Conservation (phyloP, 1,140 invertebrate species). For the Caerostris extrusa region DNA sequence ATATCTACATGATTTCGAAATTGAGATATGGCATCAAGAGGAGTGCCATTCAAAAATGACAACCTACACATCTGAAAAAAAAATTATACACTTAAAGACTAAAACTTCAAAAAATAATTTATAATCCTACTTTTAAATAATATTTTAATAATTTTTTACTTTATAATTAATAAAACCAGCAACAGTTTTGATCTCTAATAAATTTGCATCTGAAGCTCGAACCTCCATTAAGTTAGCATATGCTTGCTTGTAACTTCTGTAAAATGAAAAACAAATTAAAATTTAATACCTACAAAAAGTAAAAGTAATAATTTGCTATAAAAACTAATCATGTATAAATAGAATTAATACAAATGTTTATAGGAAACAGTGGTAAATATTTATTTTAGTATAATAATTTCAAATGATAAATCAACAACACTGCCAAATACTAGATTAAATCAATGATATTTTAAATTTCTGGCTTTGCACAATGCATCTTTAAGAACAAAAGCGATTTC, state of each 20-base stretch:
- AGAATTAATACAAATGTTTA: not conserved
- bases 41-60: conserved; percentile 92
- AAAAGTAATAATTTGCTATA: not conserved
- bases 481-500: too few species aligned
- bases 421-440: too few species aligned
- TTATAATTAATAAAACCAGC: conserved; percentile 98
- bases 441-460: too few species aligned
- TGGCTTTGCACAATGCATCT: too few species aligned
- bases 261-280: conserved; percentile 39
- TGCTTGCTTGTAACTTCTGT: conserved; percentile 94
- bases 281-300: not conserved
- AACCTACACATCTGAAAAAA: conserved; percentile 87
- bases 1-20: conserved; percentile 94
- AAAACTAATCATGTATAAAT: too few species aligned
- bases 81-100: not conserved
- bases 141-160: conserved; percentile 82
- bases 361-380: not conserved
- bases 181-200: conserved; percentile 96
- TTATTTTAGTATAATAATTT: too few species aligned
- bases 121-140: not conserved
- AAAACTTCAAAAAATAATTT: not conserved
- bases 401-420: too few species aligned
- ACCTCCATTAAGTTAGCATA: conserved; percentile 94
- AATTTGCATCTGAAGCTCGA: conserved; percentile 92
- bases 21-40: conserved; percentile 96